These are phyloP conservation scores for Meta bourneti DNA, from an alignment of 2,888 invertebrate species.

Conservation along the genomic window DNA sequence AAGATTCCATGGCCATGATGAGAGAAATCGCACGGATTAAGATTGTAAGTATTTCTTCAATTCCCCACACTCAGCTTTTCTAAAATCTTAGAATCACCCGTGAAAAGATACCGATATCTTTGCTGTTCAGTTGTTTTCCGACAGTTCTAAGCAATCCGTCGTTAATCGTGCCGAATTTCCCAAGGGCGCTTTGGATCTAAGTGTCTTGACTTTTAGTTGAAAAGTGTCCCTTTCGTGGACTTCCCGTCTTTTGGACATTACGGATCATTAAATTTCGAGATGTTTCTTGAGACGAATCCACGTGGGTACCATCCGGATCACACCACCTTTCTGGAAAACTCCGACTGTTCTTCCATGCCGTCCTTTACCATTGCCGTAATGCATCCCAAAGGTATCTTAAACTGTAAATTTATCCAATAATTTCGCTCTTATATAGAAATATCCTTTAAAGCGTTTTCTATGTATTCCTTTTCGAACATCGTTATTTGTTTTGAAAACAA, in stretches of 20 bases:
- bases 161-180: background rate
- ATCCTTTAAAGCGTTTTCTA: background rate
- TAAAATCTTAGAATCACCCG: background rate
- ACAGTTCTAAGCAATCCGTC: background rate
- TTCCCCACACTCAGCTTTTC: background rate
- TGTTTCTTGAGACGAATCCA: background rate
- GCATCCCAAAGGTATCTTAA: background rate
- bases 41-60: background rate
- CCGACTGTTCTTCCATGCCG: too few species aligned
- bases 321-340: too few species aligned
- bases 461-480: background rate
- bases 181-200: background rate
- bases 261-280: background rate
- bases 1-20: too few species aligned
- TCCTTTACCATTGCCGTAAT: background rate
- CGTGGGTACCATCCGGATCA: background rate
- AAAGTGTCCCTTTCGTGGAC: background rate
- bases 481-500: too few species aligned
- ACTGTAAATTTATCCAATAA: background rate
- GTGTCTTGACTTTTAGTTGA: background rate
- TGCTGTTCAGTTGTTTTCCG: background rate
- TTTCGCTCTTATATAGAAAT: background rate
- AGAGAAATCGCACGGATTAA: too few species aligned
- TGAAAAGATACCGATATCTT: background rate
- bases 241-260: background rate